Evolutionary conservation across 2,113 vertebrate genomes (phyloP).

Genomic region (Eira barbara): DNA sequence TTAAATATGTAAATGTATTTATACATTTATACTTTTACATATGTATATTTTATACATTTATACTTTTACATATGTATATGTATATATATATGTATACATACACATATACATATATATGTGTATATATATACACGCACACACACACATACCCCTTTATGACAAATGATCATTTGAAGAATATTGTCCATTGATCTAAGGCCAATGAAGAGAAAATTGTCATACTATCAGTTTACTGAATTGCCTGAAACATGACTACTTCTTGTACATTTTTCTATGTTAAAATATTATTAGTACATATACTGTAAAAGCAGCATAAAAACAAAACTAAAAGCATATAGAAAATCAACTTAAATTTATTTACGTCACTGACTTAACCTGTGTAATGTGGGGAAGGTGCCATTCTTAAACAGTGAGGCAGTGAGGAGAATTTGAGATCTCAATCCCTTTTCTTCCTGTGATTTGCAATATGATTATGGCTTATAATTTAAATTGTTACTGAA

Average conservation of each 20-base stretch:
- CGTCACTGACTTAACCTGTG: background rate
- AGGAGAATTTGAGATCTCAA: background rate
- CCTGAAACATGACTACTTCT: background rate
- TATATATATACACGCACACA: no score
- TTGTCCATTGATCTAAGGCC: background rate
- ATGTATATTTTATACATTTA: no score
- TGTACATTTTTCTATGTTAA: background rate
- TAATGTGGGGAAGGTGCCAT: background rate
- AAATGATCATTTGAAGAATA: background rate
- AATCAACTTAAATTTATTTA: constrained; percentile 5
- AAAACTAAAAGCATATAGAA: background rate
- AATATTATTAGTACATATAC: background rate
- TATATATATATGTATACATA: no score
- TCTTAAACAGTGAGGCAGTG: background rate
- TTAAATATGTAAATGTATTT: no score
- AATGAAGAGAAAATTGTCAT: background rate
- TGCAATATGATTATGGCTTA: background rate
- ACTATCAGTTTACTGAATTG: background rate
- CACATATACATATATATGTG: no score
- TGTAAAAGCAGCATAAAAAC: background rate
- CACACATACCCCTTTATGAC: background rate
- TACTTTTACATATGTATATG: no score
- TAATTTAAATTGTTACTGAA: background rate
- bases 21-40: no score
- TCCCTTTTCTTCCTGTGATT: background rate